Percentiles rank a stretch among this genome's conserved stretches.
Conservation (phyloP, 2,113 vertebrate genomes). For the Grammomys surdaster region DNA sequence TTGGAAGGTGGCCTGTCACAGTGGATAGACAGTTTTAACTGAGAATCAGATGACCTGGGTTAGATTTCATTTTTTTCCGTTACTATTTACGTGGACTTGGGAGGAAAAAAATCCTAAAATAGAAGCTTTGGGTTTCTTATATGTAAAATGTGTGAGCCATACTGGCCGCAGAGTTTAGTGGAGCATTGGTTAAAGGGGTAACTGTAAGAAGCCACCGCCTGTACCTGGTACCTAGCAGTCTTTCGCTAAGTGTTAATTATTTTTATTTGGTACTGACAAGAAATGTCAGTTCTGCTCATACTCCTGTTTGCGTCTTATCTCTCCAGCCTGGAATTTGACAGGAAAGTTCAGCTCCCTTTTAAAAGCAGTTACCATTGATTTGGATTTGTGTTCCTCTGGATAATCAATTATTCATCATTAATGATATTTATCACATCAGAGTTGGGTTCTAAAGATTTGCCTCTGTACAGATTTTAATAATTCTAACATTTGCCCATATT, state of each 20-base stretch:
- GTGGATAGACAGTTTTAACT: background rate
- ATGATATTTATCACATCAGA: slow-evolving; percentile 50
- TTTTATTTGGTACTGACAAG: background rate
- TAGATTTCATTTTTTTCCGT: slow-evolving; percentile 45
- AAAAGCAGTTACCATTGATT: slow-evolving; percentile 59
- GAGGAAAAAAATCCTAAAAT: background rate
- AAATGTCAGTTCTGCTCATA: background rate
- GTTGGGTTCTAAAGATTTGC: slow-evolving; percentile 30
- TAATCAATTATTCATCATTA: slow-evolving; percentile 61
- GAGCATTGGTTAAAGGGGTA: background rate
- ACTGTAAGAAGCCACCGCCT: background rate
- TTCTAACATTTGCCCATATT: background rate
- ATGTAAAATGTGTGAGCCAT: background rate
- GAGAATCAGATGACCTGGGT: slow-evolving; percentile 5
- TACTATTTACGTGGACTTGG: background rate
- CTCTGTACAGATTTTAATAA: slow-evolving; percentile 52
- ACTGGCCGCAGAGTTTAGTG: background rate
- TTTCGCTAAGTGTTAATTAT: background rate
- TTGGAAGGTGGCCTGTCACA: background rate
- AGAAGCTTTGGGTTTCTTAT: background rate
- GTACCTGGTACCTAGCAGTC: background rate
- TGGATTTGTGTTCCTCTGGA: slow-evolving; percentile 35
- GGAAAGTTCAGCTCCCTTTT: slow-evolving; percentile 48
- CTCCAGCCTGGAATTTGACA: slow-evolving; percentile 31
- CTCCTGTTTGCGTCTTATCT: background rate